Conservation (phyloP, 1,140 invertebrate species). For the Caerostris darwini region DNA sequence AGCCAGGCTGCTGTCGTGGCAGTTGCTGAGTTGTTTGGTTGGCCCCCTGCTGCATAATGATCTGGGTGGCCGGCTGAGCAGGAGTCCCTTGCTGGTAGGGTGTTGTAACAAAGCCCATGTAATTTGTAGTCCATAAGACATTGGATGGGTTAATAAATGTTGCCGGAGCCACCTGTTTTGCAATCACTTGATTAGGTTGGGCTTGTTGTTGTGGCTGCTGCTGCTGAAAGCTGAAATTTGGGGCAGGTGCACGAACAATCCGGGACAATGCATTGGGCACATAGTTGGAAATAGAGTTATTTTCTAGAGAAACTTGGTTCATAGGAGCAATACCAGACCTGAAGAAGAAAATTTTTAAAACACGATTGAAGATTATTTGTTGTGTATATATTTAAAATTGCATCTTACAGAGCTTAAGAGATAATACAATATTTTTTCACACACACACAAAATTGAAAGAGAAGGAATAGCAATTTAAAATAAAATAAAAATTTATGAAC, state of each 20-base stretch:
- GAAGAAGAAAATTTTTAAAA: not conserved
- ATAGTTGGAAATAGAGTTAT: constrained; percentile 48
- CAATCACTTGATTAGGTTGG: constrained; percentile 22
- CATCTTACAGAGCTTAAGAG: too few relatives aligned
- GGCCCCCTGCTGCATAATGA: constrained; percentile 8
- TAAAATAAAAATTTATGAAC: too few relatives aligned
- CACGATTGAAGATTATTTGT: too few relatives aligned
- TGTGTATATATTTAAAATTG: too few relatives aligned
- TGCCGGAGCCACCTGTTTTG: constrained; percentile 5
- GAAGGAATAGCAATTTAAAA: not conserved
- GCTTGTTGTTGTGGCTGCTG: constrained; percentile 51
- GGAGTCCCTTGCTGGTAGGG: constrained; percentile 59
- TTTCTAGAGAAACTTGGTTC: constrained; percentile 52
- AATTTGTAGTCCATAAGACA: constrained; percentile 68
- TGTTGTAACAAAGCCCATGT: constrained; percentile 68
- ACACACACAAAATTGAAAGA: not conserved
- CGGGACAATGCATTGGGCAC: constrained; percentile 46
- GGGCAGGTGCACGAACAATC: constrained; percentile 15
- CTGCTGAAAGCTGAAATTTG: constrained; percentile 50
- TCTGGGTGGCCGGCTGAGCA: not conserved
- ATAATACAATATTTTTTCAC: too few relatives aligned
- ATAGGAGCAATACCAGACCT: constrained; percentile 47
- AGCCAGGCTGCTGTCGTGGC: not conserved
- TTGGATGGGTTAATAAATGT: constrained; percentile 30
- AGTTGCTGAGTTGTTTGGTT: constrained; percentile 16